Evolutionary conservation across 2,113 vertebrate species (phyloP), one percentile per base, ranked within the genome.

Genomic region (Phaethornis superciliosus): DNA sequence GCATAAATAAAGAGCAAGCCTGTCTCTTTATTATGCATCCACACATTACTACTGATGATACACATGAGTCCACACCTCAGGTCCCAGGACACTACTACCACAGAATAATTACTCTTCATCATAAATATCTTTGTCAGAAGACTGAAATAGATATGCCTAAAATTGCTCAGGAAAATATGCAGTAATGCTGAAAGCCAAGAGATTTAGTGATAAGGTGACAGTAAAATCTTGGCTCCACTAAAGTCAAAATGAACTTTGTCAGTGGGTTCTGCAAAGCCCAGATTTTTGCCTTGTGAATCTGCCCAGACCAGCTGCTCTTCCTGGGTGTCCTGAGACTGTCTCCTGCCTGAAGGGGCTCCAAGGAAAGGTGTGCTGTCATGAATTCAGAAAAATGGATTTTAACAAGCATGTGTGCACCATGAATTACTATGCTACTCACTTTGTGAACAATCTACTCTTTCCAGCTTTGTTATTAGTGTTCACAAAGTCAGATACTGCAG

Each of bases 211-310:
- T 84, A 94, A 94, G 67, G 84, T 89, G 91, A 89, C 81, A 94
- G 70, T 32, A 94, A 96, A 89, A 35, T 27, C 84, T 89, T 94
- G 95, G 78, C 94, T 95, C 55, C 1, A 3, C 67, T 82, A 12
- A 88, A 93, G 59, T 74, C n/a, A 80, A 82, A 91, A 59, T 65
- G 82, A 96, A 83, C 88, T 93, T 92, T 88, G 80, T 56, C 92
- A 75, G 32, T 86, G 80, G 76, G 69, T 91, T 85, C 10, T 9
- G 52, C 40, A 59, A 86, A 90, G 76, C 58, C 62, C 92, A 92
- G 76, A 74, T 93, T 94, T 96, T 89, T 94, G 81, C 67, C 74
- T 78, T 88, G 80, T 89, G 84, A 90, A 7, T 60, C 89, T 93
- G 81, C 75, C 71, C 91, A 81, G 91, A 88, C 78, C 88, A 91